phyloP scores from a whole-genome alignment of 1,140 invertebrate species.

The Tetraneura akinire region DNA sequence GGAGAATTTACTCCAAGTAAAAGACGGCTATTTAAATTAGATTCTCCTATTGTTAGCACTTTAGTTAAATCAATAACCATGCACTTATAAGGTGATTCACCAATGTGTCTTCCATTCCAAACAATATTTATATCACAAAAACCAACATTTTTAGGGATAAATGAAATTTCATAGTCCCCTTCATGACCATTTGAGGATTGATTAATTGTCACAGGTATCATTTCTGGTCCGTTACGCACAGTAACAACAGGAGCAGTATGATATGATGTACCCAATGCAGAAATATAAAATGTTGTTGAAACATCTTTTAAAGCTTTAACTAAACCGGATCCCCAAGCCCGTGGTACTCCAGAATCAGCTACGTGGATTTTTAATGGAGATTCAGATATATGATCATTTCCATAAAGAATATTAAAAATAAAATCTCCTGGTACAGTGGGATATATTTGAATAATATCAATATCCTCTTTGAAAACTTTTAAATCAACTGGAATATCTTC shows the following conservation, averaged over 20 bases:
- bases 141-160: conserved; percentile 72
- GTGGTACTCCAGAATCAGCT: conserved; percentile 66
- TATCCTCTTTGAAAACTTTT: conserved; percentile 71
- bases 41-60: conserved; percentile 54
- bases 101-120: conserved; percentile 66
- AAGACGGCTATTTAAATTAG: conserved; percentile 50
- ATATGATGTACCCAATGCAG: conserved; percentile 34
- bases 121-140: conserved; percentile 72
- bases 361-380: conserved; percentile 66
- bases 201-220: conserved; percentile 62
- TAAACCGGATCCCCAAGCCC: conserved; percentile 68
- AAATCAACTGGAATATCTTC: conserved; percentile 82
- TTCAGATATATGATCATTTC: conserved; percentile 68
- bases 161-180: conserved; percentile 68
- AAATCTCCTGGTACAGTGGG: conserved; percentile 88
- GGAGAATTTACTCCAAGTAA: conserved; percentile 59
- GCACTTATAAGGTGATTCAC: conserved; percentile 56
- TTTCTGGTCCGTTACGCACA: conserved; percentile 67
- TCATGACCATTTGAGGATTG: conserved; percentile 54
- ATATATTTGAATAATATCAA: conserved; percentile 78
- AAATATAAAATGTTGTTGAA: conserved; percentile 54
- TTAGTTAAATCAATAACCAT: conserved; percentile 56
- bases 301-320: conserved; percentile 64
- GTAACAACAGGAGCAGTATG: conserved; percentile 57
- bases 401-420: conserved; percentile 84